These are phyloP conservation scores for Magallana gigas DNA, from an alignment of 1,140 invertebrate genomes.

Conservation along the genomic window DNA sequence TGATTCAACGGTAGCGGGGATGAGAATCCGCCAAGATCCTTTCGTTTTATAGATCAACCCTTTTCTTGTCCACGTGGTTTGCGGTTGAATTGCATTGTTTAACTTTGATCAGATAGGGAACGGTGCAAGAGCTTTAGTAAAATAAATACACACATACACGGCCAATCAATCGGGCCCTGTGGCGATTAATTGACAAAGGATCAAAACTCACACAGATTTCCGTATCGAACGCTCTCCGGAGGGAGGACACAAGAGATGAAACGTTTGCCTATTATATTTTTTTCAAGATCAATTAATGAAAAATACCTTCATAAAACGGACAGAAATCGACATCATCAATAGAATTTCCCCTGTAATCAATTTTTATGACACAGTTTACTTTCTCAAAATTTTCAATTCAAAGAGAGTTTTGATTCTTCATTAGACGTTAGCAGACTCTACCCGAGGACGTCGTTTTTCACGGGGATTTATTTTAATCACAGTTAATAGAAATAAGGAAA, in stretches of 20 bases:
- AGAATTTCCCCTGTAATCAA: constrained; percentile 3
- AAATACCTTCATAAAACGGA: background rate
- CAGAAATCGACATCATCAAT: background rate
- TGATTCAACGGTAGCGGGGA: background rate
- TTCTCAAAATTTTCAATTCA: constrained; percentile 8
- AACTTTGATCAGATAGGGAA: constrained; percentile 13
- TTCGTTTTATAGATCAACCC: constrained; percentile 14
- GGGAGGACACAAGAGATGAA: background rate
- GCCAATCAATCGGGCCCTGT: background rate
- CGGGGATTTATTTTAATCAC: background rate
- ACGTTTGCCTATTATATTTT: constrained; percentile 23
- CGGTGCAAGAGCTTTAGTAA: constrained; percentile 6
- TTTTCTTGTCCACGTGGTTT: constrained; percentile 12
- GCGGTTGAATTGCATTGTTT: constrained; percentile 16
- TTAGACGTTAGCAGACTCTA: background rate
- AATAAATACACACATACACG: constrained; percentile 15
- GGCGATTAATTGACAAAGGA: constrained; percentile 5
- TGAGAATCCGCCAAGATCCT: background rate
- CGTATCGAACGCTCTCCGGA: constrained; percentile 11
- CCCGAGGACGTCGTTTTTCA: background rate
- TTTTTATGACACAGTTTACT: constrained; percentile 26
- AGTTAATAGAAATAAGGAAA: background rate
- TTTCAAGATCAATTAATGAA: constrained; percentile 23
- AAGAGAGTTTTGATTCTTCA: background rate
- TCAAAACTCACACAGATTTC: background rate